A percentile compares a stretch with the other conserved stretches of the same genome.
phyloP scores from a whole-genome alignment of 1,140 invertebrate genomes.

The Leptoteleia sp. region DNA sequence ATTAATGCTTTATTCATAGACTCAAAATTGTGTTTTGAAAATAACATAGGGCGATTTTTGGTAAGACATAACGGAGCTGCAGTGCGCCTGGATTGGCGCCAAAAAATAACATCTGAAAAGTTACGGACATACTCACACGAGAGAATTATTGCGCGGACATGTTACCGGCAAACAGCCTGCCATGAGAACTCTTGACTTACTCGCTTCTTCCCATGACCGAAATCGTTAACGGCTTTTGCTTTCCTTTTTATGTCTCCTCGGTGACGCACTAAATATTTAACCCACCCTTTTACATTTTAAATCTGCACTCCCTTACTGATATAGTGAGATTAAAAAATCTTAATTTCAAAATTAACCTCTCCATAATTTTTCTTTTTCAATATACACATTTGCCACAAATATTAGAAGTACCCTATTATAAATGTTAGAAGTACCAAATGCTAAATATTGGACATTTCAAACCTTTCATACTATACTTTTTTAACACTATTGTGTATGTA shows the following conservation, averaged over 20 bases:
- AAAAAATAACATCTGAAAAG: conserved; percentile 66
- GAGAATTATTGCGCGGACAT: conserved; percentile 69
- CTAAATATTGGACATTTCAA: too few relatives aligned
- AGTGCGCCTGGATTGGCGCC: conserved; percentile 76
- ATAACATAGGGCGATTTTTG: conserved; percentile 25
- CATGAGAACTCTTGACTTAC: conserved; percentile 52
- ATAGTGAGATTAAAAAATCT: too few relatives aligned
- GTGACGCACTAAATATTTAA: background rate
- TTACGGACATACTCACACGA: conserved; percentile 50
- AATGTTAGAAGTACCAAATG: too few relatives aligned
- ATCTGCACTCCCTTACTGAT: too few relatives aligned
- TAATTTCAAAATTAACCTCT: too few relatives aligned
- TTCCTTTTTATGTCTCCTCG: conserved; percentile 1
- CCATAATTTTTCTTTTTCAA: too few relatives aligned
- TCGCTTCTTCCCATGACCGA: conserved; percentile 33
- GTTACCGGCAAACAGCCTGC: conserved; percentile 57
- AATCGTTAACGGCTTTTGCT: conserved; percentile 28
- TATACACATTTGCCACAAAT: too few relatives aligned
- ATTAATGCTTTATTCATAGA: too few relatives aligned
- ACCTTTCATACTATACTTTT: too few relatives aligned
- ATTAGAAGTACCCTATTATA: too few relatives aligned
- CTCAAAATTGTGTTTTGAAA: conserved; percentile 30
- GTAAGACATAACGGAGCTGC: conserved; percentile 68
- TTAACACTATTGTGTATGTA: too few relatives aligned
- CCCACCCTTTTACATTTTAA: too few relatives aligned